Conservation (phyloP, 2,797 vertebrate species). For the Semaprochilodus insignis region DNA sequence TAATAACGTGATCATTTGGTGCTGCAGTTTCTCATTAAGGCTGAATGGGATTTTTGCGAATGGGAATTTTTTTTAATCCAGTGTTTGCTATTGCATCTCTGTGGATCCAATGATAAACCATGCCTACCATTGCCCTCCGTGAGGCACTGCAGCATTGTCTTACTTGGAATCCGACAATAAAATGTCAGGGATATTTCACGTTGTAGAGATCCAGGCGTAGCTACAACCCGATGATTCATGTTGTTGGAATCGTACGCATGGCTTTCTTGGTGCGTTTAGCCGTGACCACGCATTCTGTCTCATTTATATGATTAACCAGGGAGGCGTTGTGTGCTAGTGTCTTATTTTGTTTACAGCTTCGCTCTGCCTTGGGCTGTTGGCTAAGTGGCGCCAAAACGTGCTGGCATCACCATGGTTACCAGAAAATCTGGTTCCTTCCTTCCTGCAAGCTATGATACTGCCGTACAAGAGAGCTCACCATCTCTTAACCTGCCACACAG, state of each 20-base stretch:
- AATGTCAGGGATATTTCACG: slow-evolving; percentile 1
- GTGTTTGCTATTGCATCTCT: background rate
- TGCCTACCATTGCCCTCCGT: background rate
- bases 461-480: background rate
- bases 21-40: too few relatives aligned
- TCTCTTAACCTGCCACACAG: slow-evolving; percentile 12
- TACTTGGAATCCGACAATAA: background rate
- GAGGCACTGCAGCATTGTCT: background rate
- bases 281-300: slow-evolving; percentile 24
- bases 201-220: background rate
- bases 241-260: background rate
- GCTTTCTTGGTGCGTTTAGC: slow-evolving; percentile 10
- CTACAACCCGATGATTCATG: slow-evolving; percentile 8
- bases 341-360: slow-evolving; percentile 26
- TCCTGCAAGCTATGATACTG: slow-evolving; percentile 30
- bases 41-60: too few relatives aligned
- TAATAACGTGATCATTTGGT: too few relatives aligned
- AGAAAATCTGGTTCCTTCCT: slow-evolving; percentile 58
- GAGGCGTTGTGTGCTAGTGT: slow-evolving; percentile 12
- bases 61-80: background rate
- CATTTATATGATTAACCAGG: slow-evolving; percentile 34
- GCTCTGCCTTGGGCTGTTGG: slow-evolving; percentile 35
- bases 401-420: slow-evolving; percentile 64
- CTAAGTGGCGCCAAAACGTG: slow-evolving; percentile 50
- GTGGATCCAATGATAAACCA: background rate